These are phyloP conservation scores for Dugesia japonica DNA, from an alignment of 2,888 invertebrate genomes.

Conservation along the genomic window DNA sequence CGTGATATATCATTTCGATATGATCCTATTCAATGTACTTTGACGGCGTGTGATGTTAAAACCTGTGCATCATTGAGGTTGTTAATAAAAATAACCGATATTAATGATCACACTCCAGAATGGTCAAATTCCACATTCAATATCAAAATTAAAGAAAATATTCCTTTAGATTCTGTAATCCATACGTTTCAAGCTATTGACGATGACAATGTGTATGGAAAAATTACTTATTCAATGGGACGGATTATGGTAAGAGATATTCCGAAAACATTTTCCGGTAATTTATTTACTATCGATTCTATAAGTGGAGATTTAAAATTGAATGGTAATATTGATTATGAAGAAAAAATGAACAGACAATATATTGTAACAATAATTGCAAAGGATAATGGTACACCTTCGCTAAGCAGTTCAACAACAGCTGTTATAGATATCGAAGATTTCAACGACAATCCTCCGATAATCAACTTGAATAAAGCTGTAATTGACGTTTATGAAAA, in stretches of 20 bases:
- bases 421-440: not conserved
- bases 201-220: not conserved
- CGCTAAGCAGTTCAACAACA: not conserved
- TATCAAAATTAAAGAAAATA: conserved; percentile 5
- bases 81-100: not conserved
- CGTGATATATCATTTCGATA: not conserved
- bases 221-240: not conserved
- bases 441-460: not conserved
- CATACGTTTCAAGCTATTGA: conserved; percentile 1
- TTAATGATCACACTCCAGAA: not conserved
- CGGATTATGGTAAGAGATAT: not conserved
- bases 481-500: not conserved
- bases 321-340: not conserved
- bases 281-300: not conserved
- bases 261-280: conserved; percentile 1
- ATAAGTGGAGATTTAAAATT: not conserved
- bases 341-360: not conserved
- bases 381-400: not conserved
- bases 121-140: not conserved
- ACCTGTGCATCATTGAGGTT: not conserved
- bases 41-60: not conserved
- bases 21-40: not conserved
- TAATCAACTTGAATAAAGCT: not conserved
- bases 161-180: not conserved
- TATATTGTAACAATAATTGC: not conserved